Evolutionary conservation across 2,113 vertebrate genomes (phyloP).

Genomic region (Alethe castanea): DNA sequence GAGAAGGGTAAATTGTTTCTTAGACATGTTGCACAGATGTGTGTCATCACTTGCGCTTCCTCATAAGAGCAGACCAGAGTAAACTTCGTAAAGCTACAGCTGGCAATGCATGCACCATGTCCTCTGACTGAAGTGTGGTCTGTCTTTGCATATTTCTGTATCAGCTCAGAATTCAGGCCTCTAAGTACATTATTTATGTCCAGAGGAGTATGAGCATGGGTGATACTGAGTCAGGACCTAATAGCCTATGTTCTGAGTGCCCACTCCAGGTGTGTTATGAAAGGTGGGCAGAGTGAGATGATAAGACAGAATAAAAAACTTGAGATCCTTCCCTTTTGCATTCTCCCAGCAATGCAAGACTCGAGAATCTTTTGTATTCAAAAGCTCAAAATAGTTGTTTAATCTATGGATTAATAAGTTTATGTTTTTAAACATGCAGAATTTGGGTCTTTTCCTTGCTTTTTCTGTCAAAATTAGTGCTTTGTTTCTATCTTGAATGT

Average conservation of each 20-base stretch:
- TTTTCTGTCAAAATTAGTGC: not conserved
- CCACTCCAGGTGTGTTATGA: rapidly evolving
- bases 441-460: not conserved
- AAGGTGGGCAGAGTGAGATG: not conserved
- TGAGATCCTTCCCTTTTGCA: not conserved
- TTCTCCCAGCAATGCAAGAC: not conserved
- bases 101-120: not conserved
- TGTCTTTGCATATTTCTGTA: not conserved
- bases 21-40: not conserved
- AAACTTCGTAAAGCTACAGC: not conserved
- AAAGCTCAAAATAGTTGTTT: not conserved
- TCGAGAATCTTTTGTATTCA: not conserved
- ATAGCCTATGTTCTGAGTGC: not conserved
- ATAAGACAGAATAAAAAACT: not conserved
- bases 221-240: not conserved
- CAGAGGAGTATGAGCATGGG: not conserved
- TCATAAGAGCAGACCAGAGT: not conserved
- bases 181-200: not conserved
- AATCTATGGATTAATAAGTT: not conserved
- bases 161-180: not conserved
- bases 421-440: not conserved
- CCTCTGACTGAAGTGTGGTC: not conserved
- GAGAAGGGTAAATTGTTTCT: not conserved
- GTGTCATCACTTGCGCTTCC: not conserved
- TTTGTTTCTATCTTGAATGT: not conserved